Conservation (phyloP, 2,888 invertebrate species). For the Leucania comma region DNA sequence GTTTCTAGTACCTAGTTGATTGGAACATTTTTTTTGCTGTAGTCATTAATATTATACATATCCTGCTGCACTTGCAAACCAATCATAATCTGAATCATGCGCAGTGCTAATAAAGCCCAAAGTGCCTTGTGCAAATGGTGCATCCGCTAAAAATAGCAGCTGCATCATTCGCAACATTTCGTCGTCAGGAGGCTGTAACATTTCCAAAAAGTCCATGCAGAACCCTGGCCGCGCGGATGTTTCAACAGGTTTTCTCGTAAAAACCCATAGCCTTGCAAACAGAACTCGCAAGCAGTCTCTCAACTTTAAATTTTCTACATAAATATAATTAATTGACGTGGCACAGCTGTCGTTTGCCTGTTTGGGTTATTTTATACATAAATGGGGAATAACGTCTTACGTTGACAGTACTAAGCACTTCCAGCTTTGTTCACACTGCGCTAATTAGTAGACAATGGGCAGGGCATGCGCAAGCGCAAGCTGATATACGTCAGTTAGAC, state of each 20-base stretch:
- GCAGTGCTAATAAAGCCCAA: slow-evolving; percentile 4
- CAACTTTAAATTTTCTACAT: slow-evolving; percentile 51
- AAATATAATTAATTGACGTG: slow-evolving; percentile 52
- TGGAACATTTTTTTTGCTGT: not conserved
- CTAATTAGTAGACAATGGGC: slow-evolving; percentile 45
- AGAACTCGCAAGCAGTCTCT: slow-evolving; percentile 40
- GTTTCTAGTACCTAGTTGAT: not conserved
- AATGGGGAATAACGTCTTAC: slow-evolving; percentile 46
- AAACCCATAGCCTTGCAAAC: slow-evolving; percentile 64
- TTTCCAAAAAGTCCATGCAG: slow-evolving; percentile 41
- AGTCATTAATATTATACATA: slow-evolving; percentile 13
- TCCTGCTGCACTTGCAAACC: slow-evolving; percentile 5
- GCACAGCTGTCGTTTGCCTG: slow-evolving; percentile 47
- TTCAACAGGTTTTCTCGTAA: slow-evolving; percentile 65
- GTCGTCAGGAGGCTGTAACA: slow-evolving; percentile 6
- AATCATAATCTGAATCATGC: slow-evolving; percentile 30
- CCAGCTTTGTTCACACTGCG: slow-evolving; percentile 17
- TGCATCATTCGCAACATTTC: slow-evolving; percentile 27
- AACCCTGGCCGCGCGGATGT: slow-evolving; percentile 52
- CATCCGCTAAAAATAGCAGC: slow-evolving; percentile 27
- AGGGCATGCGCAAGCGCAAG: slow-evolving; percentile 32
- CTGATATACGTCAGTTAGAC: slow-evolving; percentile 47
- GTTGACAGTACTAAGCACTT: slow-evolving; percentile 15
- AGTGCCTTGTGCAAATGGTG: slow-evolving; percentile 5
- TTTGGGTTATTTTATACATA: slow-evolving; percentile 35